Evolutionary conservation across 2,797 vertebrate genomes (phyloP), one percentile per base, ranked within the genome.

Genomic region (Arrhamphus sclerolepis): DNA sequence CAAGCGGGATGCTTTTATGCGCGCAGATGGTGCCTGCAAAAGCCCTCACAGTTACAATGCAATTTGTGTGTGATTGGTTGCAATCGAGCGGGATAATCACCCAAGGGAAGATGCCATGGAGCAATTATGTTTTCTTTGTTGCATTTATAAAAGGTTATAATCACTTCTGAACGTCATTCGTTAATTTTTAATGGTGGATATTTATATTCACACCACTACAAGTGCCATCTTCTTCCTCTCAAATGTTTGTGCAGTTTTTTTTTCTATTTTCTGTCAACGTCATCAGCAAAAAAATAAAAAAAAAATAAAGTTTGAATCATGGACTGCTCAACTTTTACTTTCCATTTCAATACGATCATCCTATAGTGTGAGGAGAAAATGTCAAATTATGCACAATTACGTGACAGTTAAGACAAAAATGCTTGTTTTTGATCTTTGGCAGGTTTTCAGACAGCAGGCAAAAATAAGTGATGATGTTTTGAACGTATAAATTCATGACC

Each of bases 51-150:
- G 24, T 70, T 58, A 81, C 81, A 72, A 81, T 75, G 84, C 74
- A 78, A 69, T 80, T 63, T 75, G 60, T 63, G 44, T 49, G 56
- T 87, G 84, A 89, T 87, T 89, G 80, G 78, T 81, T 86, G 69
- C 81, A 86, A 86, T 87, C 26, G 62, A 72, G 83, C 75, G 26
- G 52, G 53, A 75, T 83, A 81, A 84, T 84, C 59, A 70, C 20
- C 51, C 17, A 4, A 24, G 60, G 57, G 70, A 66, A 41, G 64
- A 77, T 51, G 79, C 61, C 56, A 66, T 39, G 66, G 41, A 16
- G 38, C 63, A 78, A 89, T 89, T 85, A 78, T 59, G 62, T 67
- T 69, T 60, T 5, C 19, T 80, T 77, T 80, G 51, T 75, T 39
- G 46, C n/a, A 40, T 69, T 81, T 70, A 46, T 64, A 55, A 55